Percentiles rank a stretch among this genome's conserved stretches.
These are phyloP conservation scores for Dryobotodes eremita DNA, from an alignment of 2,888 invertebrate species.

Conservation along the genomic window DNA sequence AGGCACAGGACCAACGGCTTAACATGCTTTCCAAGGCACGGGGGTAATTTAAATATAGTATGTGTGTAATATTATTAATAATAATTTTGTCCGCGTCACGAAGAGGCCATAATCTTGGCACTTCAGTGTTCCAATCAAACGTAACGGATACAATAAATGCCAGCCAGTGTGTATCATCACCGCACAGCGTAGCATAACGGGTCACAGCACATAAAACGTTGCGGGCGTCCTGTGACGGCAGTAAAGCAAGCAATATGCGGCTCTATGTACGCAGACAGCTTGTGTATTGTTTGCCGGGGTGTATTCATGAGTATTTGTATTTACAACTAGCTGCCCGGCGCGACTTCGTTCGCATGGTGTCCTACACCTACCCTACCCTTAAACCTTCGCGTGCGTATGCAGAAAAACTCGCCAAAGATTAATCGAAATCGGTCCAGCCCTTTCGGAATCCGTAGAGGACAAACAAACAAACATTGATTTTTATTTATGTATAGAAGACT, in stretches of 20 bases:
- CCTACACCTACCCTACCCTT: too few species aligned
- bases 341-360: too few species aligned
- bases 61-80: not conserved
- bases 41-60: too few species aligned
- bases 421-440: too few species aligned
- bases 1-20: too few species aligned
- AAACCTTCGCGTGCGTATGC: too few species aligned
- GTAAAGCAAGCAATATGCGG: slow-evolving; percentile 50
- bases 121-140: slow-evolving; percentile 13
- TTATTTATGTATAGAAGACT: too few species aligned
- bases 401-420: too few species aligned
- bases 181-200: slow-evolving; percentile 30
- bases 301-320: not conserved
- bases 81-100: not conserved
- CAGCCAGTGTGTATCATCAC: slow-evolving; percentile 25
- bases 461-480: too few species aligned
- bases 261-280: slow-evolving; percentile 12
- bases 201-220: slow-evolving; percentile 64
- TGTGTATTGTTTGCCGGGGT: not conserved
- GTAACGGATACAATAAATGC: slow-evolving; percentile 16
- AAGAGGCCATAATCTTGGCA: slow-evolving; percentile 5
- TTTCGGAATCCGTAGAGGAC: too few species aligned
- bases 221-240: slow-evolving; percentile 33
- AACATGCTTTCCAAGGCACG: too few species aligned
- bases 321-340: too few species aligned